Conservation (phyloP, 2,888 invertebrate species). For the Cephus nigrinus region DNA sequence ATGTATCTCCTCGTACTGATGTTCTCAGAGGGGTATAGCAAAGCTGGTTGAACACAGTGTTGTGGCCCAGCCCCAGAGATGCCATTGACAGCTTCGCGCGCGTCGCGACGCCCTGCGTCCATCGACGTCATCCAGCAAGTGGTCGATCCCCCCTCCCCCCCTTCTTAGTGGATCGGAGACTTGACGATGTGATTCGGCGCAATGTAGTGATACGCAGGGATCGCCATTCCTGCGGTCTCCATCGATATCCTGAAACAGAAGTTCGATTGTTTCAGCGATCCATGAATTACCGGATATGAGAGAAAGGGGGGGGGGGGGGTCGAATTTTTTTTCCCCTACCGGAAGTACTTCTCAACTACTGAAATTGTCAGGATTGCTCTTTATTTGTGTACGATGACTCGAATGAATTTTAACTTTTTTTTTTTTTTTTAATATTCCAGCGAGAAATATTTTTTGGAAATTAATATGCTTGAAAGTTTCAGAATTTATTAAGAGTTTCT, state of each 20-base stretch:
- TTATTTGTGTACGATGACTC: too few species aligned
- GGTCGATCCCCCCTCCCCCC: constrained; percentile 35
- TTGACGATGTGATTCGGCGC: constrained; percentile 93
- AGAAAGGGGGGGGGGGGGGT: too few species aligned
- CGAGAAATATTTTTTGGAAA: too few species aligned
- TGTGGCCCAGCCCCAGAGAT: constrained; percentile 50
- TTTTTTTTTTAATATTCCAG: too few species aligned
- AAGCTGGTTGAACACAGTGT: constrained; percentile 55
- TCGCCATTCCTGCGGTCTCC: constrained; percentile 92
- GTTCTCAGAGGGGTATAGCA: constrained; percentile 26
- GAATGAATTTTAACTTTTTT: too few species aligned
- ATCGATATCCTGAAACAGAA: constrained; percentile 88
- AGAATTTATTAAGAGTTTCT: too few species aligned
- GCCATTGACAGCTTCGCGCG: constrained; percentile 61
- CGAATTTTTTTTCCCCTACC: too few species aligned
- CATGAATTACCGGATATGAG: too few species aligned
- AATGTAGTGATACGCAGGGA: constrained; percentile 92
- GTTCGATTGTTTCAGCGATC: constrained; percentile 15
- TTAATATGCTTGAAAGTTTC: too few species aligned
- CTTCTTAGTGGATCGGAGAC: constrained; percentile 85
- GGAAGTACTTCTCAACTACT: too few species aligned
- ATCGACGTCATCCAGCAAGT: constrained; percentile 44
- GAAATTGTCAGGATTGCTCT: too few species aligned
- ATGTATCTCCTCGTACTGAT: too few species aligned
- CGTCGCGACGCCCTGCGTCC: constrained; percentile 58